A percentile compares a stretch with the other conserved stretches of the same genome.
Conservation (phyloP, 53 echinoderm and acorn worm species). For the Paracentrotus lividus region DNA sequence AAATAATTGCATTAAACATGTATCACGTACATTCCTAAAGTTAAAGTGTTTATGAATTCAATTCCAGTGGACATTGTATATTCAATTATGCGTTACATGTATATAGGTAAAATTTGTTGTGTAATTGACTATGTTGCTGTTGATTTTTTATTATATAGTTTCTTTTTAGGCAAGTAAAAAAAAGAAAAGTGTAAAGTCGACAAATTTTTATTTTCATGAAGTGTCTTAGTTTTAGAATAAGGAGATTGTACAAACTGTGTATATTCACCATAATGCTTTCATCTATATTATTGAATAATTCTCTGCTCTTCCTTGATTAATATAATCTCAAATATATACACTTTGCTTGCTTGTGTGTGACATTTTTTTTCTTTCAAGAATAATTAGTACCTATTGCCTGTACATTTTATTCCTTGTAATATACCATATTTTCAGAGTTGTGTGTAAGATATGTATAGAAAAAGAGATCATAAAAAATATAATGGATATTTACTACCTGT, state of each 20-base stretch:
- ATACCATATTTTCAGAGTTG: not conserved
- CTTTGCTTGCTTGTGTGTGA: conserved; percentile 31
- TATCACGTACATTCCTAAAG: too few species aligned
- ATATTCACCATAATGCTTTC: conserved; percentile 24
- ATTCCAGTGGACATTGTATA: too few species aligned
- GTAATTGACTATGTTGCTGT: conserved; percentile 2
- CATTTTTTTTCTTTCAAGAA: not conserved
- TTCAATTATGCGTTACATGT: not conserved
- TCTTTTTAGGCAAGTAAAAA: too few species aligned
- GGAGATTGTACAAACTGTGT: not conserved
- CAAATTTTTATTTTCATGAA: not conserved
- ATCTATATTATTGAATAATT: not conserved
- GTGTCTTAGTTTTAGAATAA: not conserved
- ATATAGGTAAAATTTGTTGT: not conserved
- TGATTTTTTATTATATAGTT: not conserved
- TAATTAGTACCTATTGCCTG: too few species aligned
- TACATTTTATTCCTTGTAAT: not conserved
- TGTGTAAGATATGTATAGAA: conserved; percentile 28
- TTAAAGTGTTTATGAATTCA: too few species aligned
- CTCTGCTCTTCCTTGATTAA: conserved; percentile 46
- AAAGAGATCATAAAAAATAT: not conserved
- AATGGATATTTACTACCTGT: not conserved
- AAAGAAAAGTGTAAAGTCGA: not conserved
- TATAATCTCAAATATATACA: not conserved
- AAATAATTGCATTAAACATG: too few species aligned